These are phyloP conservation scores for Lasioglossum baleicum DNA, from an alignment of 1,140 invertebrate species.

Conservation along the genomic window DNA sequence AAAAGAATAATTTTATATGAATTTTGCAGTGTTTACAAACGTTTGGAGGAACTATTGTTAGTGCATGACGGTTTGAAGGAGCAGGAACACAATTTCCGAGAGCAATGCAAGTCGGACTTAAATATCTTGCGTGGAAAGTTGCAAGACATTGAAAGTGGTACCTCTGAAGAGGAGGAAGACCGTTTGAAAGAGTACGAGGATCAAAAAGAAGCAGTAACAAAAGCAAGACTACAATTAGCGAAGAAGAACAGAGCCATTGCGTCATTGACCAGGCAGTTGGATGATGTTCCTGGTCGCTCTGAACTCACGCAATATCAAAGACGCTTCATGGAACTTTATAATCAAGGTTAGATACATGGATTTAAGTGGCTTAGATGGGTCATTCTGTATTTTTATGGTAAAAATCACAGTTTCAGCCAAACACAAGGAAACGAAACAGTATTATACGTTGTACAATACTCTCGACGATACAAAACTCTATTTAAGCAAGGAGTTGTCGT, in stretches of 20 bases:
- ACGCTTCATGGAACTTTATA: constrained; percentile 97
- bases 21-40: constrained; percentile 75
- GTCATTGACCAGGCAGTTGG: constrained; percentile 88
- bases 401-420: constrained; percentile 91
- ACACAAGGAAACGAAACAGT: constrained; percentile 98
- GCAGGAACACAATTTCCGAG: constrained; percentile 87
- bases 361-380: too few relatives aligned
- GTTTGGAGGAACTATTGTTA: constrained; percentile 84
- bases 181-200: constrained; percentile 80
- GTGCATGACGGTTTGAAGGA: constrained; percentile 87
- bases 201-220: constrained; percentile 81
- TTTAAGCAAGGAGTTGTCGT: constrained; percentile 92
- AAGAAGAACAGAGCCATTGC: constrained; percentile 92
- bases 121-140: constrained; percentile 82
- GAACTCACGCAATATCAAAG: constrained; percentile 97
- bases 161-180: constrained; percentile 67
- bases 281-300: constrained; percentile 94
- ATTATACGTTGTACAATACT: constrained; percentile 97
- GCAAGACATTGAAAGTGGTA: constrained; percentile 76
- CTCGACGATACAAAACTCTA: constrained; percentile 96
- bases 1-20: not conserved
- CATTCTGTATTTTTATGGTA: not conserved
- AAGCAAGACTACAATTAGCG: constrained; percentile 84
- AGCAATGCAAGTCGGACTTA: constrained; percentile 86
- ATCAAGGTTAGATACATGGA: constrained; percentile 86